Evolutionary conservation across 2,113 vertebrate genomes (phyloP), one percentile per base, ranked within the genome.

Genomic region (Agelaius phoeniceus): DNA sequence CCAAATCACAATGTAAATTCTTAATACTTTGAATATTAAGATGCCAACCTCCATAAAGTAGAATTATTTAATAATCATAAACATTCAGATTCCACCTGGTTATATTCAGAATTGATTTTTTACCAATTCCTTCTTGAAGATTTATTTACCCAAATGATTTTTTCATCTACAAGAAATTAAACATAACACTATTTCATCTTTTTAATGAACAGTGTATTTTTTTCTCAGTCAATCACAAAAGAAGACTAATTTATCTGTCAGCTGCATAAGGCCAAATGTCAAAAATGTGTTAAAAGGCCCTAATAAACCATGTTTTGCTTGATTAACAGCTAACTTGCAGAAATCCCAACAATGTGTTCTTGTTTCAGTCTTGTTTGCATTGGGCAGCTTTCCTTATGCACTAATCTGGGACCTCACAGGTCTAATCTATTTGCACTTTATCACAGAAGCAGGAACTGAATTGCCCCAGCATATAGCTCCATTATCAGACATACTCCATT

Each of bases 311-410:
- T 88, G 94, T 97, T 98, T 96, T 96, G 89, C 78, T 97, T 98
- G 97, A 98, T 98, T 98, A 98, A 98, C 95, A 97, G 84, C 96
- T 94, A 98, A 97, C 95, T 96, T 94, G 89, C 90, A 97, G 97
- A 98, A 98, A 97, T 97, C 88, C 85, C 82, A 97, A 96, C 97
- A 98, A 97, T 93, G 92, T 96, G 92, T 95, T 96, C 96, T 96
- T 97, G 94, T 98, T 98, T 90, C 94, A 94, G 84, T 49, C 92
- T 94, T 98, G 97, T 98, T 98, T 98, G 96, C 95, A 97, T 97
- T 98, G 97, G 98, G 97, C 58, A 97, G 89, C 57, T 75, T 90
- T 97, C 89, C 92, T 68, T 24, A 23, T 5, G 54, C 88, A 80
- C 88, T 91, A 96, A 96, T 96, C 94, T 94, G 95, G 89, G 94